Evolutionary conservation across 2,113 vertebrate genomes (phyloP).

Genomic region (Mus pahari): DNA sequence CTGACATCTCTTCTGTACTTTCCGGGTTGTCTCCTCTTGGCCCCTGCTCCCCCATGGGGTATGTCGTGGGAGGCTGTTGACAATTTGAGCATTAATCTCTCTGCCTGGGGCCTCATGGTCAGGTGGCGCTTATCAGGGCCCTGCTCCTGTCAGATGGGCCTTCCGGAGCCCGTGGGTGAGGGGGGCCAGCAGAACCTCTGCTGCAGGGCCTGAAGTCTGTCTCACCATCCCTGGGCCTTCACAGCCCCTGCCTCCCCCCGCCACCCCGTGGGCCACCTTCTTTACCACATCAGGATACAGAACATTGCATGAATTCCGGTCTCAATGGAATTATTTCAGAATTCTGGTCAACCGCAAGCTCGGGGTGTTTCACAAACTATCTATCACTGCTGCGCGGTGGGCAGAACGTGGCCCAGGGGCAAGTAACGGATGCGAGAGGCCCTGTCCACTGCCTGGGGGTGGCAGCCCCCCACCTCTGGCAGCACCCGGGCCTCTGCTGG

Average conservation of each 20-base stretch:
- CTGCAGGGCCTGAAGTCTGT: slow-evolving; percentile 78
- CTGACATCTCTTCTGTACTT: slow-evolving; percentile 51
- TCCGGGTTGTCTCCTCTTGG: neutral
- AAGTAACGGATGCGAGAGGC: slow-evolving; percentile 85
- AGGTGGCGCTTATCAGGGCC: slow-evolving; percentile 90
- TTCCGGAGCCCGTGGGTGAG: slow-evolving; percentile 84
- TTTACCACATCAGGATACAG: slow-evolving; percentile 93
- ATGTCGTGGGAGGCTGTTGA: slow-evolving; percentile 81
- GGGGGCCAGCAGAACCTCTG: slow-evolving; percentile 70
- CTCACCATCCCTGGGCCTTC: slow-evolving; percentile 74
- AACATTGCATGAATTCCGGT: slow-evolving; percentile 90
- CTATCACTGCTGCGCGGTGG: slow-evolving; percentile 80
- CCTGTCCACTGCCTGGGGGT: neutral
- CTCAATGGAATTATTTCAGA: slow-evolving; percentile 88
- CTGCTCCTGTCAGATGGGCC: slow-evolving; percentile 88
- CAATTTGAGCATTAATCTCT: slow-evolving; percentile 89
- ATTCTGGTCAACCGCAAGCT: slow-evolving; percentile 90
- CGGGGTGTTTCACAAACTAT: slow-evolving; percentile 87
- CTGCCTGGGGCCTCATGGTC: slow-evolving; percentile 84
- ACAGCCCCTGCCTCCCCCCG: slow-evolving; percentile 70
- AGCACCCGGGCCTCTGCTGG: neutral
- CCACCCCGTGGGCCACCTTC: slow-evolving; percentile 76
- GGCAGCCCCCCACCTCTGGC: neutral
- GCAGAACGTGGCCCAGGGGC: slow-evolving; percentile 62
- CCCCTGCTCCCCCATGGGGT: neutral